Percentiles rank a stretch among this genome's conserved stretches.
Evolutionary conservation across 2,888 invertebrate species (phyloP).

Genomic region (Meiosimyza decipiens): DNA sequence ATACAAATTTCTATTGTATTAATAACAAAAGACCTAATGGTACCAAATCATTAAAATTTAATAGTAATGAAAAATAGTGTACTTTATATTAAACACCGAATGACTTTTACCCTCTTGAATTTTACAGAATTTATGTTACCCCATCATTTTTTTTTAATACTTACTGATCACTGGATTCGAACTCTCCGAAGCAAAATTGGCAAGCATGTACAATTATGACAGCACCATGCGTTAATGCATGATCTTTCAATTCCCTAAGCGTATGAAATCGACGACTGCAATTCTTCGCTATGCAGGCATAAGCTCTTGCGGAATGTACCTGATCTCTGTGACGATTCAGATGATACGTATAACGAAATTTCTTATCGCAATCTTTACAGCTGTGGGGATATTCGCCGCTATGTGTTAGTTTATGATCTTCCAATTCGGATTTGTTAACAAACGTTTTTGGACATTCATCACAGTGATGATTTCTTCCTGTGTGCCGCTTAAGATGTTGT

Average conservation of each 20-base stretch:
- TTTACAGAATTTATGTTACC: too few relatives aligned
- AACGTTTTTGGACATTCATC: constrained; percentile 50
- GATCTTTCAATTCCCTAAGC: constrained; percentile 47
- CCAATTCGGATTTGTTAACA: constrained; percentile 44
- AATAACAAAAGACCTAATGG: too few relatives aligned
- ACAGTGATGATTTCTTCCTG: constrained; percentile 46
- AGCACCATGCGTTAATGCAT: constrained; percentile 48
- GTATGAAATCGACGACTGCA: constrained; percentile 50
- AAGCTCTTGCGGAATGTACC: constrained; percentile 45
- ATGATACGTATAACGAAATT: constrained; percentile 56
- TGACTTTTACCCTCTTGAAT: too few relatives aligned
- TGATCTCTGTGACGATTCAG: constrained; percentile 55
- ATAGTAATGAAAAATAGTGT: too few relatives aligned
- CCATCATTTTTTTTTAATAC: constrained; percentile 30
- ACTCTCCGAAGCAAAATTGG: constrained; percentile 50
- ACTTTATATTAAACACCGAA: too few relatives aligned
- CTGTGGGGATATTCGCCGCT: constrained; percentile 44
- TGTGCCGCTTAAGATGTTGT: constrained; percentile 56
- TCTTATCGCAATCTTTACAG: constrained; percentile 53
- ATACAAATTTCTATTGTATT: too few relatives aligned
- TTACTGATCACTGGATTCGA: constrained; percentile 53
- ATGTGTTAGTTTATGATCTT: constrained; percentile 45
- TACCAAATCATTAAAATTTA: too few relatives aligned
- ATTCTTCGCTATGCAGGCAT: constrained; percentile 44
- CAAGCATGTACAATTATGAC: constrained; percentile 49